Percentiles rank a stretch among this genome's conserved stretches.
Conservation (phyloP, 2,113 vertebrate genomes). For the Misgurnus anguillicaudatus region DNA sequence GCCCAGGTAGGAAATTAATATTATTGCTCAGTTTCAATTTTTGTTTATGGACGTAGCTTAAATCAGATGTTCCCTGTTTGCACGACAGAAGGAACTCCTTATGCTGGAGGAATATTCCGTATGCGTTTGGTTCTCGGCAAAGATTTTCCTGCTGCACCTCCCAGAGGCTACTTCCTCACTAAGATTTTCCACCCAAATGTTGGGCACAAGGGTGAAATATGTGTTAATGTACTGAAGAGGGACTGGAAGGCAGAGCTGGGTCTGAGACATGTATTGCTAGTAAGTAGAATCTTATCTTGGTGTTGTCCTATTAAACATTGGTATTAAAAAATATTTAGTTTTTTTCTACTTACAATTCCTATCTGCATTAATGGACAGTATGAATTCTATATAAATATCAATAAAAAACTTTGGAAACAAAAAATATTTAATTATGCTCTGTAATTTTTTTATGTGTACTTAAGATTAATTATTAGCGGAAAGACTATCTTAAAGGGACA, state of each 20-base stretch:
- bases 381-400: no score
- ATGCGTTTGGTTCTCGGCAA: constrained; percentile 94
- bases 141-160: constrained; percentile 90
- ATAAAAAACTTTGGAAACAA: no score
- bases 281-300: constrained; percentile 64
- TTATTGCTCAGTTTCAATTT: neutral
- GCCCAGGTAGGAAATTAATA: constrained; percentile 78
- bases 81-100: constrained; percentile 87
- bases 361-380: no score
- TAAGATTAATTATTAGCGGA: no score
- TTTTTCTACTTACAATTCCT: no score
- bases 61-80: neutral
- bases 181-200: constrained; percentile 96
- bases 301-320: neutral
- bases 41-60: neutral
- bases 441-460: no score
- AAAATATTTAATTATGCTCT: no score
- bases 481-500: no score
- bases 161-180: constrained; percentile 92
- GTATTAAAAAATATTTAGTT: no score
- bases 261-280: constrained; percentile 87
- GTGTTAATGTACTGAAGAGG: constrained; percentile 89
- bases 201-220: constrained; percentile 90
- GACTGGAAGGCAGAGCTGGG: constrained; percentile 94
- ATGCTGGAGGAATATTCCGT: constrained; percentile 87